Evolutionary conservation across 2,113 vertebrate species (phyloP).

Genomic region (Eptesicus fuscus): DNA sequence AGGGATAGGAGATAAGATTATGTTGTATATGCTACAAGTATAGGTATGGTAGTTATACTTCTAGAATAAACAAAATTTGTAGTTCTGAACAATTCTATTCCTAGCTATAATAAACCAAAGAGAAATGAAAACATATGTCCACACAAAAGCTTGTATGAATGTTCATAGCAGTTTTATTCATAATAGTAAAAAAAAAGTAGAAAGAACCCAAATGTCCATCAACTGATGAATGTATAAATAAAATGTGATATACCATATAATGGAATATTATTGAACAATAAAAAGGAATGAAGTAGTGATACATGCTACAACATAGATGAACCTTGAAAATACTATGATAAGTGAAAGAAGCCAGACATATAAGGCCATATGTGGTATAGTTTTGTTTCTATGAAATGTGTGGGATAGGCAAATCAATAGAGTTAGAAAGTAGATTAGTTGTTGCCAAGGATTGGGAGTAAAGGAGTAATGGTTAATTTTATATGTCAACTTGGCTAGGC

Average conservation of each 20-base stretch:
- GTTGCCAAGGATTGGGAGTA: neutral
- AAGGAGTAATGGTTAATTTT: slow-evolving; percentile 14
- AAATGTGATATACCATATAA: neutral
- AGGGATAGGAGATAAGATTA: neutral
- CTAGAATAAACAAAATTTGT: slow-evolving; percentile 20
- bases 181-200: neutral
- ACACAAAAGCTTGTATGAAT: neutral
- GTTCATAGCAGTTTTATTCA: neutral
- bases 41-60: neutral
- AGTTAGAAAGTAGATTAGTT: neutral
- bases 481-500: neutral
- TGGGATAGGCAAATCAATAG: neutral
- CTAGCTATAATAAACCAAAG: neutral
- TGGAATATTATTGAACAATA: neutral
- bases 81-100: neutral
- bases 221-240: neutral
- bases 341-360: neutral
- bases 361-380: neutral
- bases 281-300: slow-evolving; percentile 20
- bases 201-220: neutral
- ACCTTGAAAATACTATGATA: neutral
- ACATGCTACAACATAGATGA: neutral
- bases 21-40: neutral
- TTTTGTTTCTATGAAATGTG: neutral
- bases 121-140: slow-evolving; percentile 5